phyloP scores from a whole-genome alignment of 2,888 invertebrate species.

The Lasiommata megera region DNA sequence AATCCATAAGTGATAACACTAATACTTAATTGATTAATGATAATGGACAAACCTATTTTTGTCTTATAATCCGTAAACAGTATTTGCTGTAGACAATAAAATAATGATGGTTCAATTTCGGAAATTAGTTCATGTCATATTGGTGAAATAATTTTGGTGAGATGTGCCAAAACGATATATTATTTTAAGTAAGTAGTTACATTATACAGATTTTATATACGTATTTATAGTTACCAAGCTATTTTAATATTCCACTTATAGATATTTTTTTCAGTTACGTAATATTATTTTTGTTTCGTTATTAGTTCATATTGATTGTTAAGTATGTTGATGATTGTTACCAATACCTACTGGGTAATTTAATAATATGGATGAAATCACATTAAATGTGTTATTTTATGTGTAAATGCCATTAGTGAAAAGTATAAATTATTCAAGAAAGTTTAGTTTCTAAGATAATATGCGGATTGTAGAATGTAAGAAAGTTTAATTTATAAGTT shows the following conservation, averaged over 20 bases:
- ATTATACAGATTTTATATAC: constrained; percentile 39
- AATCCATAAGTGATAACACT: background rate
- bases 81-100: constrained; percentile 24
- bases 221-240: constrained; percentile 44
- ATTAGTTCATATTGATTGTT: constrained; percentile 5
- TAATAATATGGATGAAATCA: constrained; percentile 1
- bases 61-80: constrained; percentile 12
- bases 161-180: constrained; percentile 59
- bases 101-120: constrained; percentile 7
- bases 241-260: constrained; percentile 26
- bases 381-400: constrained; percentile 11
- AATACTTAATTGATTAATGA: background rate
- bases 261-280: constrained; percentile 6
- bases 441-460: background rate
- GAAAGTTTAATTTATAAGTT: constrained; percentile 36
- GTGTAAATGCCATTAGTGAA: constrained; percentile 28
- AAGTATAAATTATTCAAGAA: constrained; percentile 22
- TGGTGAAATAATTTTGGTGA: constrained; percentile 48
- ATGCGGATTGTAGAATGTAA: constrained; percentile 2
- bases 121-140: constrained; percentile 2
- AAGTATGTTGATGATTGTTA: constrained; percentile 14
- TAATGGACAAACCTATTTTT: no score
- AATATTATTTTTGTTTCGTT: constrained; percentile 17
- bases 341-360: constrained; percentile 5
- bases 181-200: constrained; percentile 40